These are phyloP conservation scores for Cranoglanis bouderius DNA, from an alignment of 2,113 vertebrate genomes.

Conservation along the genomic window DNA sequence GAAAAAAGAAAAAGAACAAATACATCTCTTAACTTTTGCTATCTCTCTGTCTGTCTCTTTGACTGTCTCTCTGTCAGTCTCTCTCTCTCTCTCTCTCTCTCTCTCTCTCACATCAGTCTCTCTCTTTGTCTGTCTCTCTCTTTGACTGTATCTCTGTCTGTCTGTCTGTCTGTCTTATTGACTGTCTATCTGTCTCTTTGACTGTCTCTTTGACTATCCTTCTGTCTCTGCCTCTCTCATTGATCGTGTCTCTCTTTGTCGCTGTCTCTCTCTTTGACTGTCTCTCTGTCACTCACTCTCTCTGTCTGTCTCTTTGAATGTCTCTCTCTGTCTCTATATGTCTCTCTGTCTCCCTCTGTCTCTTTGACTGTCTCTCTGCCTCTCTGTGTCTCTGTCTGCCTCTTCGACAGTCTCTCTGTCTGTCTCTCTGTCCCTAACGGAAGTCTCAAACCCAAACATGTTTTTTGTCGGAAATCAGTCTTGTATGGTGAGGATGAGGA, in stretches of 20 bases:
- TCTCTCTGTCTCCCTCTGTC: neutral
- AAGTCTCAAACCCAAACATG: neutral
- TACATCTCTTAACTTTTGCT: no score
- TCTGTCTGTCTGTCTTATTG: neutral
- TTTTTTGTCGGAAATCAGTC: neutral
- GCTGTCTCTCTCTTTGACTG: neutral
- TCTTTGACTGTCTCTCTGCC: neutral
- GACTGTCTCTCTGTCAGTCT: no score
- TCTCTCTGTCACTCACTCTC: no score
- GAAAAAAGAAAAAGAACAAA: neutral
- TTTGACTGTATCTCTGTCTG: neutral
- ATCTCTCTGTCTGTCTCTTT: neutral
- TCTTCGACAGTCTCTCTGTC: no score
- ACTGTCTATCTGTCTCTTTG: neutral
- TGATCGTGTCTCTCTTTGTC: neutral
- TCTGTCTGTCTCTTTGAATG: neutral
- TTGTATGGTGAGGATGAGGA: neutral
- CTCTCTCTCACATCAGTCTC: no score
- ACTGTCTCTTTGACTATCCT: neutral
- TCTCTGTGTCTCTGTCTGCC: neutral
- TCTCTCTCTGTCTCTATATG: neutral
- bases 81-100: no score
- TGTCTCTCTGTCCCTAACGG: neutral
- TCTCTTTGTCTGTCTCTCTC: no score
- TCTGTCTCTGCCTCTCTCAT: neutral